Conservation (phyloP, 2,113 vertebrate species). For the Entomyzon cyanotis region DNA sequence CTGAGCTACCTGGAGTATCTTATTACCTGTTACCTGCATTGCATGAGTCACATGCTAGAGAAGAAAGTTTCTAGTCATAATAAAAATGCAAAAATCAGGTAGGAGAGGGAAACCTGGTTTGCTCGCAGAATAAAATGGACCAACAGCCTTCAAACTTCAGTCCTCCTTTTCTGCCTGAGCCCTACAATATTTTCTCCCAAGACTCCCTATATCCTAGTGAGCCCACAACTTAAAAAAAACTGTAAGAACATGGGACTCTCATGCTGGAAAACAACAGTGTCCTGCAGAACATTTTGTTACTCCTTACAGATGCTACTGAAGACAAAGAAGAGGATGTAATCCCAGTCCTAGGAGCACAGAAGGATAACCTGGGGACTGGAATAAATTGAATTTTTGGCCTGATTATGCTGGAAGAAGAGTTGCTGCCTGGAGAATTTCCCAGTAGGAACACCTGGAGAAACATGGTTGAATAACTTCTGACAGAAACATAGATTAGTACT, state of each 20-base stretch:
- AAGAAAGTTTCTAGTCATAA: not conserved
- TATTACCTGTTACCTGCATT: not conserved
- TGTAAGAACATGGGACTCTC: not conserved
- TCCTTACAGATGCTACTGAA: not conserved
- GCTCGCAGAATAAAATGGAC: not conserved
- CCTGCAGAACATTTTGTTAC: not conserved
- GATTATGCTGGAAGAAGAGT: not conserved
- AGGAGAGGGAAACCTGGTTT: not conserved
- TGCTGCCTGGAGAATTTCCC: constrained; percentile 8
- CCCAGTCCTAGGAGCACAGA: not conserved
- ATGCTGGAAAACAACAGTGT: not conserved
- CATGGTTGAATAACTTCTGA: constrained; percentile 4
- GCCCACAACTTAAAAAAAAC: not conserved
- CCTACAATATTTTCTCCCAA: not conserved
- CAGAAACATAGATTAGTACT: not conserved
- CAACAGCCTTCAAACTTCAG: not conserved
- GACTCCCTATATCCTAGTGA: not conserved
- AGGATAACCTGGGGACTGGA: not conserved
- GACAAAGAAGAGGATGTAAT: not conserved
- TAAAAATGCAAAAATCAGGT: not conserved
- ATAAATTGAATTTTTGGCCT: constrained; percentile 8
- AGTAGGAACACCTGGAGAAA: constrained; percentile 3
- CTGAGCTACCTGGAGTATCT: not conserved
- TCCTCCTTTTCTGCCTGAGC: not conserved
- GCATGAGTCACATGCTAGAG: not conserved